Conservation (phyloP, 2,113 vertebrate species). For the Brachionichthys hirsutus region DNA sequence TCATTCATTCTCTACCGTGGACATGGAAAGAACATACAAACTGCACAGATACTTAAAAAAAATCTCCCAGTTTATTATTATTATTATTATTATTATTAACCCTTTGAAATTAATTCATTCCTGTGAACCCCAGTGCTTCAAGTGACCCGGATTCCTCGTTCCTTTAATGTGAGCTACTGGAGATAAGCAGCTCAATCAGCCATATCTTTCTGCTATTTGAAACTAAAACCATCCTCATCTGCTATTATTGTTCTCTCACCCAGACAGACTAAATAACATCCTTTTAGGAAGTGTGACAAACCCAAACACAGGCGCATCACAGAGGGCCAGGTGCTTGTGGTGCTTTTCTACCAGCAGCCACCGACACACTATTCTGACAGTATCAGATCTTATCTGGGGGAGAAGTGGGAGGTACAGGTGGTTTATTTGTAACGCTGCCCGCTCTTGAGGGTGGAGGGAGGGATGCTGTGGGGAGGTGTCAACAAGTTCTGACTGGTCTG, state of each 20-base stretch:
- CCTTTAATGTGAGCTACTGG: constrained; percentile 15
- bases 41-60: too few relatives aligned
- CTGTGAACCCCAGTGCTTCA: not conserved
- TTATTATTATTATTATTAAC: too few relatives aligned
- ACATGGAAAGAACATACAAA: too few relatives aligned
- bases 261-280: constrained; percentile 71
- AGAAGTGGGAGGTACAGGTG: constrained; percentile 8
- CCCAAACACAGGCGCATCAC: constrained; percentile 66
- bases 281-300: constrained; percentile 66
- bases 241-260: constrained; percentile 52
- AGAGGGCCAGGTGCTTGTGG: constrained; percentile 49
- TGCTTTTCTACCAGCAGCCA: constrained; percentile 49
- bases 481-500: constrained; percentile 22
- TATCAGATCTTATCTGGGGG: constrained; percentile 71
- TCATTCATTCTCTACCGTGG: too few relatives aligned
- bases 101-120: not conserved
- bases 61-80: not conserved
- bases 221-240: constrained; percentile 49
- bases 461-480: constrained; percentile 1
- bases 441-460: constrained; percentile 6
- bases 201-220: constrained; percentile 43
- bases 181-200: constrained; percentile 50
- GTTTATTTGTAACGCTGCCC: constrained; percentile 39
- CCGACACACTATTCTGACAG: constrained; percentile 55
- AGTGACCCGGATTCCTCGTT: not conserved